Conservation (phyloP, 1,140 invertebrate species). For the Belonocnema kinseyi region DNA sequence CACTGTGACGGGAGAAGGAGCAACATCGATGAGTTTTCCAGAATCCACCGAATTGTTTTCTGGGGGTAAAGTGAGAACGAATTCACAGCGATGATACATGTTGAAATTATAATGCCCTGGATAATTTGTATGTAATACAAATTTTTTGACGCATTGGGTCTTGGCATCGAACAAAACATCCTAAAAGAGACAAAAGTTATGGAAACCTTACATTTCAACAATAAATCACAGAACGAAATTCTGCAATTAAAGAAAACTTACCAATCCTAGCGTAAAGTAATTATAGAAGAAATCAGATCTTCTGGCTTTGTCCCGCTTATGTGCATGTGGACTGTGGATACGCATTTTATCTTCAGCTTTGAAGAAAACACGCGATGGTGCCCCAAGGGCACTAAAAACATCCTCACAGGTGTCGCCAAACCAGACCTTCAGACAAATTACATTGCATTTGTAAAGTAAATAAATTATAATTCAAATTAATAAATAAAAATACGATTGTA, state of each 20-base stretch:
- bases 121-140: conserved; percentile 98
- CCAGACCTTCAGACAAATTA: conserved; percentile 77
- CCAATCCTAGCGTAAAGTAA: conserved; percentile 96
- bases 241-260: conserved; percentile 74
- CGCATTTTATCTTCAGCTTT: conserved; percentile 99
- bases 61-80: conserved; percentile 84
- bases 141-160: conserved; percentile 95
- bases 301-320: conserved; percentile 82
- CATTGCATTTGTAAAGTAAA: conserved; percentile 32
- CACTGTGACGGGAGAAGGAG: conserved; percentile 79
- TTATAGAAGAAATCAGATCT: conserved; percentile 97
- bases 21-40: conserved; percentile 78
- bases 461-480: neutral
- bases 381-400: conserved; percentile 86
- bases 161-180: conserved; percentile 97
- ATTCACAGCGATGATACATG: conserved; percentile 96
- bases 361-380: conserved; percentile 90
- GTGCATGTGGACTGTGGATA: conserved; percentile 93
- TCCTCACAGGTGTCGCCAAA: conserved; percentile 92
- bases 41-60: conserved; percentile 75
- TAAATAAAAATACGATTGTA: conserved; percentile 5
- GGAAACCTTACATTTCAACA: no score
- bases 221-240: no score
- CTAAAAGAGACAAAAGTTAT: conserved; percentile 76
- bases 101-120: conserved; percentile 99